These are phyloP conservation scores for Monochamus alternatus DNA, from an alignment of 2,888 invertebrate species.

Conservation along the genomic window DNA sequence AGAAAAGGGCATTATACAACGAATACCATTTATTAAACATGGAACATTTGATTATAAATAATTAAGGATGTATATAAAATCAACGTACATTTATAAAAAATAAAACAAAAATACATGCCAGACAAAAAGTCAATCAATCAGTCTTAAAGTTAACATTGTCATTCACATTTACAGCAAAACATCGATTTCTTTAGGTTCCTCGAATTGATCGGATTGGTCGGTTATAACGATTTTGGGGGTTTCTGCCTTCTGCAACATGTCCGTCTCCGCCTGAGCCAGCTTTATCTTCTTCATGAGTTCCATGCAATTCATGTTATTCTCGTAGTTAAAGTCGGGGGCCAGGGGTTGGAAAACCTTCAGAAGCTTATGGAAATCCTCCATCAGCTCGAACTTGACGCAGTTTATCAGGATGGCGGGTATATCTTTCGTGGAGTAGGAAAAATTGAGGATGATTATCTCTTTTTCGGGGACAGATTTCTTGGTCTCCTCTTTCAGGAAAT, in stretches of 20 bases:
- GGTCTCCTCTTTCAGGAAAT: conserved; percentile 51
- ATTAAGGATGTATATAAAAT: conserved; percentile 30
- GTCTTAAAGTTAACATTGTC: conserved; percentile 44
- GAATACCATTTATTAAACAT: conserved; percentile 28
- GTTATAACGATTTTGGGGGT: conserved; percentile 57
- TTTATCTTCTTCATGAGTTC: conserved; percentile 53
- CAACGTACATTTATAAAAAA: conserved; percentile 22
- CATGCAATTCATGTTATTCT: conserved; percentile 41
- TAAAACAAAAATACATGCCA: conserved; percentile 28
- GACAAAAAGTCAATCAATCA: conserved; percentile 38
- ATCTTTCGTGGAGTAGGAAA: conserved; percentile 54
- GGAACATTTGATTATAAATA: conserved; percentile 25
- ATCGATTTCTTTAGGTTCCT: conserved; percentile 54
- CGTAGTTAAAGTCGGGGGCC: conserved; percentile 41
- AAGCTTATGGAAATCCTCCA: conserved; percentile 55
- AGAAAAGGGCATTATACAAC: not conserved
- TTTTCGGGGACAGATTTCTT: conserved; percentile 46
- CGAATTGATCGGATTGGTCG: conserved; percentile 47
- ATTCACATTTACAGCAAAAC: conserved; percentile 47
- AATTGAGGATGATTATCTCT: conserved; percentile 49
- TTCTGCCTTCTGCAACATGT: conserved; percentile 45
- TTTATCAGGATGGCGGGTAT: conserved; percentile 51
- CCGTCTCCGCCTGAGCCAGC: conserved; percentile 50
- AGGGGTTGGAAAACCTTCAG: conserved; percentile 49
- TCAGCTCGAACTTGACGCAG: conserved; percentile 50